Conservation (phyloP, 1,140 invertebrate genomes). For the Andrena cerasifolii region DNA sequence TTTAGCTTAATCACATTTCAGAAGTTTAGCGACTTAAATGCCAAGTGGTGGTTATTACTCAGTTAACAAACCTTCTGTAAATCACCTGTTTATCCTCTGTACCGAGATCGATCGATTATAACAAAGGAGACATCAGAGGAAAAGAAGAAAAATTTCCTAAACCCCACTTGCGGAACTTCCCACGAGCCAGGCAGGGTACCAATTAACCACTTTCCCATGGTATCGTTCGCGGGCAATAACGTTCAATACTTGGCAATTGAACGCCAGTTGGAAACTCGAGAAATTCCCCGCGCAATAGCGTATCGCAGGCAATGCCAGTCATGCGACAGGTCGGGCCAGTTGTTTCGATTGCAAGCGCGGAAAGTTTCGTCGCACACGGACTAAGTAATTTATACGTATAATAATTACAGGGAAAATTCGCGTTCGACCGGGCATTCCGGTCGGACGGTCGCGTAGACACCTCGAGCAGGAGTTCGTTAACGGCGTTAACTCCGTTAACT, state of each 20-base stretch:
- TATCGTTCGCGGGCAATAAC: conserved; percentile 7
- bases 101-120: too few species aligned
- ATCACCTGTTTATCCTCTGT: too few species aligned
- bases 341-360: background rate
- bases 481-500: conserved; percentile 32
- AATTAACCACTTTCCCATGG: background rate
- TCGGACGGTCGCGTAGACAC: conserved; percentile 6
- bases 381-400: conserved; percentile 47
- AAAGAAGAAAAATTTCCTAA: too few species aligned
- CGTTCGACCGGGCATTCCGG: too few species aligned
- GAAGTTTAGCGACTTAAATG: too few species aligned
- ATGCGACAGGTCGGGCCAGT: too few species aligned
- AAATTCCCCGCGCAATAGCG: conserved; percentile 5
- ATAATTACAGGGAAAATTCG: conserved; percentile 56
- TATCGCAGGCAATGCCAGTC: too few species aligned
- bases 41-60: too few species aligned
- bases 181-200: background rate
- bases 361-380: conserved; percentile 23
- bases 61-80: too few species aligned
- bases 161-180: background rate
- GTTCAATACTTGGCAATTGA: conserved; percentile 13
- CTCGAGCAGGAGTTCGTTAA: conserved; percentile 47
- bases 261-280: background rate
- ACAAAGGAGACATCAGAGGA: too few species aligned
- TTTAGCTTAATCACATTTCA: too few species aligned